Evolutionary conservation across 1,140 invertebrate genomes (phyloP).

Genomic region (Bombus impatiens): DNA sequence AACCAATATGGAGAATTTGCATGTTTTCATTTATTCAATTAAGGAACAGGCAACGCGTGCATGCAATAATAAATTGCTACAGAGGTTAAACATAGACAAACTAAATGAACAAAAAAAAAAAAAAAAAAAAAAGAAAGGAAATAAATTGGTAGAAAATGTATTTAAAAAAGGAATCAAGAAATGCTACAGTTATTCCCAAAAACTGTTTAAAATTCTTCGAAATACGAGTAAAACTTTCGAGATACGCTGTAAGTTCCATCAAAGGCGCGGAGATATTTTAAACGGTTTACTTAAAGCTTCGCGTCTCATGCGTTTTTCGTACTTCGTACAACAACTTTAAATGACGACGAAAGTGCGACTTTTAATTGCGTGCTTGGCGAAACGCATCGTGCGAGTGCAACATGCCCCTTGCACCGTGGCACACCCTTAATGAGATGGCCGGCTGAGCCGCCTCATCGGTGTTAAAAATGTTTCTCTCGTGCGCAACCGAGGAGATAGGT

Average conservation of each 20-base stretch:
- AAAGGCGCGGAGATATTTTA: not conserved
- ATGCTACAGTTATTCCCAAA: not conserved
- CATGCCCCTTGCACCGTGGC: constrained; percentile 22
- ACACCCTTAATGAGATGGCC: constrained; percentile 61
- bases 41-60: not conserved
- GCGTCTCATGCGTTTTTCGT: not conserved
- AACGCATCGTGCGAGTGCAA: constrained; percentile 27
- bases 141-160: not conserved
- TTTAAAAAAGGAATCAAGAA: not conserved
- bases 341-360: constrained; percentile 41
- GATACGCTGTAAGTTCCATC: not conserved
- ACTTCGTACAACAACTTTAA: constrained; percentile 25
- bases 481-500: constrained; percentile 38
- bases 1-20: constrained; percentile 5
- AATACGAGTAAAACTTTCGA: not conserved
- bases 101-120: not conserved
- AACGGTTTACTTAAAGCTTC: constrained; percentile 37
- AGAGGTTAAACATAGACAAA: not conserved
- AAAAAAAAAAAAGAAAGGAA: not conserved
- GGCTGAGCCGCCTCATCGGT: constrained; percentile 52
- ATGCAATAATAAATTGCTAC: not conserved
- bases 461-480: constrained; percentile 62
- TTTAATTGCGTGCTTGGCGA: constrained; percentile 52
- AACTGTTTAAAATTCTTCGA: too few species aligned
- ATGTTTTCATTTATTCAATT: constrained; percentile 15